Evolutionary conservation across 64 coral and sea anemone species (phyloP), one percentile per base, ranked within the genome.

Genomic region (Montipora cactus): DNA sequence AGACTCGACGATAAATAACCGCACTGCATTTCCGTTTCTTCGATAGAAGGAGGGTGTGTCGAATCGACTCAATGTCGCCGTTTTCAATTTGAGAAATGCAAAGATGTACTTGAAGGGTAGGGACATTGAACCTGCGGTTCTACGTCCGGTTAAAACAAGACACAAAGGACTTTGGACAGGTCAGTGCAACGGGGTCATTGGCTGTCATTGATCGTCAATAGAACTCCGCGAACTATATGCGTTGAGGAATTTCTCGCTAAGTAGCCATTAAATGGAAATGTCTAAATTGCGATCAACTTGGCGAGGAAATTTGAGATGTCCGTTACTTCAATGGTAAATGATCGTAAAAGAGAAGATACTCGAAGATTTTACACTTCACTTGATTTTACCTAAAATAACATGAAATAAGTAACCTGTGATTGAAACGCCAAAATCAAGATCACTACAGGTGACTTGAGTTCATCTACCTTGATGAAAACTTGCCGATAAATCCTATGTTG

Each of bases 141-240:
- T 15, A 14, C 28, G 47, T 19, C 16, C 45, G 68, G 2, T 47
- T 71, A 2, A 47, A 15, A 50, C 46, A 45, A 22, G 19, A 22
- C 37, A 86, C 62, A 86, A 86, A 46, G 47, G 45, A 14, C 8
- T 50, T 22, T 49, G n/a, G 67, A 25, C 82, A 86, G 82, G 82
- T 86, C 14, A 71, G 82, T 72, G 45, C 25, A 49, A 70, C 20
- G 7, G 66, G 82, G 82, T 86, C 62, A 69, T 14, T 86, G 47
- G 19, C 45, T 51, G 49, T 20, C 11, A 71, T 4, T 84, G 14
- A 84, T 44, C 44, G 8, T 2, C 28, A n/a, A 82, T 28, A 84
- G 25, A 6, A 61, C 2, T 21, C 16, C 37, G 6, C 11, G 53
- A 71, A 22, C 46, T 18, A 86, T 5, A 50, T 47, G 64, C 64